These are phyloP conservation scores for Melangyna quadrimaculata DNA, from an alignment of 2,888 invertebrate species.

Conservation along the genomic window DNA sequence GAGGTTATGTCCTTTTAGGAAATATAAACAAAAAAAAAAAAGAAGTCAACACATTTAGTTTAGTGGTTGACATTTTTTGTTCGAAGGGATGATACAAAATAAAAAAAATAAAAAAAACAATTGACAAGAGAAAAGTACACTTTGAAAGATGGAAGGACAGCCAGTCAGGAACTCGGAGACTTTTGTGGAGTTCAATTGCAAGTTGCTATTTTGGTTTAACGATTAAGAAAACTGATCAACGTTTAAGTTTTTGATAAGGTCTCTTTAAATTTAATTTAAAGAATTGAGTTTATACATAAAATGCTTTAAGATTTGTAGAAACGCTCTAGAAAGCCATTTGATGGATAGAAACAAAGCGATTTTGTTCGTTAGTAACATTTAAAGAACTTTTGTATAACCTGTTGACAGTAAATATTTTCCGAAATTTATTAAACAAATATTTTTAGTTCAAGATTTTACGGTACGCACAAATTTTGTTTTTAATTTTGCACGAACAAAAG, in stretches of 20 bases:
- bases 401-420: no score
- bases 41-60: constrained; percentile 40
- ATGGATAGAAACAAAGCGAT: no score
- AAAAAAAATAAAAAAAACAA: not conserved
- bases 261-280: not conserved
- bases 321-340: no score
- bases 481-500: no score
- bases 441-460: no score
- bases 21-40: not conserved
- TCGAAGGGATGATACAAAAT: constrained; percentile 21
- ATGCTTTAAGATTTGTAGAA: not conserved
- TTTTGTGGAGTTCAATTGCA: constrained; percentile 26
- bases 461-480: no score
- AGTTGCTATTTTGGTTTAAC: not conserved
- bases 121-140: constrained; percentile 7
- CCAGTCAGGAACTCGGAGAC: constrained; percentile 11
- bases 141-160: constrained; percentile 37
- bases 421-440: no score
- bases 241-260: not conserved
- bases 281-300: not conserved
- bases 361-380: no score
- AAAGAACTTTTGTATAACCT: no score
- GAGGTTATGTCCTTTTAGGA: constrained; percentile 40
- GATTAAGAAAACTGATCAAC: not conserved
- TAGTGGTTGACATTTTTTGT: constrained; percentile 38